A percentile compares a stretch with the other conserved stretches of the same genome.
Evolutionary conservation across 2,113 vertebrate genomes (phyloP).

Genomic region (Smithornis capensis): DNA sequence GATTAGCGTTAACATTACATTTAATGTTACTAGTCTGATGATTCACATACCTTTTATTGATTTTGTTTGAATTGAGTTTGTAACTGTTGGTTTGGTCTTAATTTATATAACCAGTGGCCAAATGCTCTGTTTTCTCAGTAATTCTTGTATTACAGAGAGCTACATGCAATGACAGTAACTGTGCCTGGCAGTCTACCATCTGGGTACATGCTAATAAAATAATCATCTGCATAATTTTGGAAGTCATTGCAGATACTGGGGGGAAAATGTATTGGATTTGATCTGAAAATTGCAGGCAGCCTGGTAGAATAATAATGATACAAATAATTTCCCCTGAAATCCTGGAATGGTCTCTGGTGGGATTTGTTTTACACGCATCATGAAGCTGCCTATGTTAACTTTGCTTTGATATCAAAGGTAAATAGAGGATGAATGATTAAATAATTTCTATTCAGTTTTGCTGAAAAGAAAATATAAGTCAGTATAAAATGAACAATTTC

Average conservation of each 20-base stretch:
- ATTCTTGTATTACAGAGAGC: slow-evolving; percentile 3
- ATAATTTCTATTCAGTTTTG: slow-evolving; percentile 51
- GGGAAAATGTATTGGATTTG: slow-evolving; percentile 36
- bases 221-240: slow-evolving; percentile 57
- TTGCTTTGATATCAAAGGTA: slow-evolving; percentile 55
- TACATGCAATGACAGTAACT: slow-evolving; percentile 26
- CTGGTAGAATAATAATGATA: slow-evolving; percentile 55
- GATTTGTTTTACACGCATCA: slow-evolving; percentile 57
- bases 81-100: slow-evolving; percentile 29
- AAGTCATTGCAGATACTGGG: slow-evolving; percentile 42
- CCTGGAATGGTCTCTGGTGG: slow-evolving; percentile 24
- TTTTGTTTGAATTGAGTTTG: slow-evolving; percentile 42
- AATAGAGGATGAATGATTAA: slow-evolving; percentile 74
- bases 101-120: slow-evolving; percentile 49
- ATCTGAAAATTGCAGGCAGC: slow-evolving; percentile 56
- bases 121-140: slow-evolving; percentile 32
- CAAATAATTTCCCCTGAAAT: slow-evolving; percentile 57
- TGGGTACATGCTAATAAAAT: slow-evolving; percentile 49
- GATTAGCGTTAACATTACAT: neutral
- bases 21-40: slow-evolving; percentile 9
- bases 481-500: slow-evolving; percentile 18
- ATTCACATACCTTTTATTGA: slow-evolving; percentile 14
- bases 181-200: slow-evolving; percentile 51
- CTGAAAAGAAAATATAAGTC: slow-evolving; percentile 37
- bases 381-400: slow-evolving; percentile 45